Conservation (phyloP, 2,888 invertebrate genomes). For the Muscina levida region DNA sequence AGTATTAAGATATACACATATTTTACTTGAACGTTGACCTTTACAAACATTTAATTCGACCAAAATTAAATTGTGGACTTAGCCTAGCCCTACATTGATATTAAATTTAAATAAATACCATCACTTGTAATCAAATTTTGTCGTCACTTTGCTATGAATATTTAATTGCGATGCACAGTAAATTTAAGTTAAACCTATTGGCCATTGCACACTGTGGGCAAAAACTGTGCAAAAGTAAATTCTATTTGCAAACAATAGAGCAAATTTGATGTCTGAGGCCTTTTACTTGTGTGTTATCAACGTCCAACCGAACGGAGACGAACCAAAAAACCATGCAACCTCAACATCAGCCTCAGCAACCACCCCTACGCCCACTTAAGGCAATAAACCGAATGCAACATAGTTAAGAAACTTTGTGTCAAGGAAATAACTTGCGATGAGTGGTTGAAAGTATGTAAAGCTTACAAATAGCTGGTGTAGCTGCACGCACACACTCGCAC, state of each 20-base stretch:
- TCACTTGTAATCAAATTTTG: no score
- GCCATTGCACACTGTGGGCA: not conserved
- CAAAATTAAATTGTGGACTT: no score
- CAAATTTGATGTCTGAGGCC: slow-evolving; percentile 27
- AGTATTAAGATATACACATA: no score
- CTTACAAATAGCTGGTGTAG: no score
- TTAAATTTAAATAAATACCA: no score
- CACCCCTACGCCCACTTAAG: not conserved
- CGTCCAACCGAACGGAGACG: no score
- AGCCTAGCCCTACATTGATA: no score
- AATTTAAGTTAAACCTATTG: no score
- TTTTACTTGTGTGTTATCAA: slow-evolving; percentile 22
- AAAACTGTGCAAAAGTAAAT: not conserved
- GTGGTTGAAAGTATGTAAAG: not conserved
- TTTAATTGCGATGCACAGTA: no score
- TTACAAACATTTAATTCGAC: no score
- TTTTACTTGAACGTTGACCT: no score
- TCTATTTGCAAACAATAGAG: slow-evolving; percentile 19
- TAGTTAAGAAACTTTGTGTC: slow-evolving; percentile 1
- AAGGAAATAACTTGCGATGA: slow-evolving; percentile 7
- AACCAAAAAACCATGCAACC: not conserved
- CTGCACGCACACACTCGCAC: not conserved
- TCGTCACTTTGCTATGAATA: no score
- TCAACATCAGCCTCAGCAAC: not conserved
- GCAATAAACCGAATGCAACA: not conserved